These are phyloP conservation scores for Drosophila nannoptera DNA, from an alignment of 1,140 invertebrate species.

Conservation along the genomic window DNA sequence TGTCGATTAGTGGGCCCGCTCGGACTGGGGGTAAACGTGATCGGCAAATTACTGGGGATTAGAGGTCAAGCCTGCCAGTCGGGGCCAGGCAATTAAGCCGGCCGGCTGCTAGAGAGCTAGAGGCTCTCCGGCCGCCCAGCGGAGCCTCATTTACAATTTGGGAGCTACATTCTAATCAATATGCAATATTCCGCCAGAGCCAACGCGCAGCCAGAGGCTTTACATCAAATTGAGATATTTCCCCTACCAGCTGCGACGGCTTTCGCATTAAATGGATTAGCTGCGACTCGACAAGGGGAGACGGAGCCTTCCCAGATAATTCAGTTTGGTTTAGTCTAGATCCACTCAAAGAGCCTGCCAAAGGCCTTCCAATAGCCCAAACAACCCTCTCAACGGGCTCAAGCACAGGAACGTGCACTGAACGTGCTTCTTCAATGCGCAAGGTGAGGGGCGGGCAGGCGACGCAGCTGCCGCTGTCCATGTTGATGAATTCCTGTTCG, in stretches of 20 bases:
- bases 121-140: background rate
- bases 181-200: constrained; percentile 20
- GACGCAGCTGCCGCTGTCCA: constrained; percentile 17
- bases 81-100: background rate
- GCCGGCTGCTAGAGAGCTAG: background rate
- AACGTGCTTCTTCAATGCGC: constrained; percentile 28
- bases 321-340: too few species aligned
- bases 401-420: constrained; percentile 34
- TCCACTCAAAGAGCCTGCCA: too few species aligned
- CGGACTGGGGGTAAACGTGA: background rate
- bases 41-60: constrained; percentile 35
- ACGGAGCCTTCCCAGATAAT: too few species aligned
- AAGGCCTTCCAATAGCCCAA: too few species aligned
- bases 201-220: constrained; percentile 18
- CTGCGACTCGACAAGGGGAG: too few species aligned
- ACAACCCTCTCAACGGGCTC: too few species aligned
- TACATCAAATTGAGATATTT: constrained; percentile 49
- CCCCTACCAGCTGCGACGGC: background rate
- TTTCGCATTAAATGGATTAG: constrained; percentile 30
- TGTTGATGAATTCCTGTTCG: constrained; percentile 53
- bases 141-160: constrained; percentile 35
- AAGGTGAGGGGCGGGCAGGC: constrained; percentile 5
- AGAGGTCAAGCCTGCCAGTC: too few species aligned
- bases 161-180: constrained; percentile 48
- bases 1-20: background rate